Evolutionary conservation across 2,797 vertebrate species (phyloP).

Genomic region (Gallinago solitaria): DNA sequence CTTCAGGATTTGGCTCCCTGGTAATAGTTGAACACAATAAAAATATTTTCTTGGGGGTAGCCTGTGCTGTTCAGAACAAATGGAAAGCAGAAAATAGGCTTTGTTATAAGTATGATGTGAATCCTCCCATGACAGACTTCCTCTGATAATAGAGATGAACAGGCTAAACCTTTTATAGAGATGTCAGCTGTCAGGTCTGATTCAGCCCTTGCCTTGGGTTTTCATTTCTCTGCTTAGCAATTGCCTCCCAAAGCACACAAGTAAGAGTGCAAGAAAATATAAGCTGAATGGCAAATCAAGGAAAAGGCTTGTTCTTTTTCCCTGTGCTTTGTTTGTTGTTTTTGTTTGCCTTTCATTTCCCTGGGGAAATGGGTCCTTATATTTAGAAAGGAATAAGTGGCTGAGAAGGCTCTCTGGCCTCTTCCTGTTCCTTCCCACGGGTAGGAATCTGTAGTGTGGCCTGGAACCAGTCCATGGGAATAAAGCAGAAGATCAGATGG

Average conservation of each 20-base stretch:
- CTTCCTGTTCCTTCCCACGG: neutral
- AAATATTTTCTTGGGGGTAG: neutral
- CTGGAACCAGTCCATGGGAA: neutral
- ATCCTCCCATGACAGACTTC: neutral
- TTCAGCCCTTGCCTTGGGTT: neutral
- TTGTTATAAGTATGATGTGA: neutral
- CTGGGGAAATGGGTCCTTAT: neutral
- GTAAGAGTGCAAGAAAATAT: neutral
- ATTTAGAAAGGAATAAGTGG: neutral
- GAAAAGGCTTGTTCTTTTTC: neutral
- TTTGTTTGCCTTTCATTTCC: neutral
- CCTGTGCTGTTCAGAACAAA: neutral
- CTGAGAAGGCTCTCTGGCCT: neutral
- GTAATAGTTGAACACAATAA: neutral
- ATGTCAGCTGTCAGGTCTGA: neutral
- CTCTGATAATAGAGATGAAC: neutral
- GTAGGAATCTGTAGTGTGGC: neutral
- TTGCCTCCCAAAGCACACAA: neutral
- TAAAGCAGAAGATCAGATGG: neutral
- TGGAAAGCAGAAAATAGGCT: neutral
- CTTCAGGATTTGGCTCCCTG: neutral
- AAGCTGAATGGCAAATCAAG: neutral
- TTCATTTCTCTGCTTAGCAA: neutral
- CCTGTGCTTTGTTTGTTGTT: neutral
- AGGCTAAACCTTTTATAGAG: too few relatives aligned